Evolutionary conservation across 1,140 invertebrate species (phyloP).

Genomic region (Ctenoplectra terminalis): DNA sequence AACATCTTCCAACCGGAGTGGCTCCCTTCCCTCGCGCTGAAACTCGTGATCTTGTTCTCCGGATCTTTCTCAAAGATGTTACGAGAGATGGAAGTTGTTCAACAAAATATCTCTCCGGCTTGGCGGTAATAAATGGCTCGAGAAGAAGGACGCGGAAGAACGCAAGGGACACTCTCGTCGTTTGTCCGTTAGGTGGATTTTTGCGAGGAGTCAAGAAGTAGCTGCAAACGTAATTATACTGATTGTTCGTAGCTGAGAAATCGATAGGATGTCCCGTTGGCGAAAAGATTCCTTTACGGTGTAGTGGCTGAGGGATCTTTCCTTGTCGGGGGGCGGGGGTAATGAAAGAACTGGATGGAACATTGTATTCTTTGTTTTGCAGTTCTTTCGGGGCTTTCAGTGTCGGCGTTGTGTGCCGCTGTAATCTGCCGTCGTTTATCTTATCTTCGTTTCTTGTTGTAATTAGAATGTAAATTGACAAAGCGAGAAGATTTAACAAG

Average conservation of each 20-base stretch:
- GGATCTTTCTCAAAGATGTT: not conserved
- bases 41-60: not conserved
- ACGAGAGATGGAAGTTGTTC: not conserved
- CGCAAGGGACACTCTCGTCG: too few species aligned
- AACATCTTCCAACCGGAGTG: not conserved
- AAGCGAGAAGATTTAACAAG: not conserved
- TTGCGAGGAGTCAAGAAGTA: not conserved
- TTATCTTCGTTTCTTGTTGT: too few species aligned
- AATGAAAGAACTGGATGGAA: conserved; percentile 7
- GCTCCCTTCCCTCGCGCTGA: not conserved
- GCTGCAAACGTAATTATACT: conserved; percentile 22
- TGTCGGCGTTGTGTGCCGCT: not conserved
- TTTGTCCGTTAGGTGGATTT: not conserved
- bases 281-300: not conserved
- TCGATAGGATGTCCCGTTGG: conserved; percentile 17
- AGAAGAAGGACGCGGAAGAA: not conserved
- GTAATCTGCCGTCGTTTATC: not conserved
- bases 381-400: conserved; percentile 11
- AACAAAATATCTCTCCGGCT: not conserved
- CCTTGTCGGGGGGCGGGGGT: not conserved
- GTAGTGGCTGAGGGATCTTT: not conserved
- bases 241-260: conserved; percentile 9
- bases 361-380: not conserved
- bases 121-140: not conserved
- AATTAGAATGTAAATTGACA: conserved; percentile 10